Evolutionary conservation across 2,113 vertebrate genomes (phyloP).

Genomic region (Raphicerus campestris): DNA sequence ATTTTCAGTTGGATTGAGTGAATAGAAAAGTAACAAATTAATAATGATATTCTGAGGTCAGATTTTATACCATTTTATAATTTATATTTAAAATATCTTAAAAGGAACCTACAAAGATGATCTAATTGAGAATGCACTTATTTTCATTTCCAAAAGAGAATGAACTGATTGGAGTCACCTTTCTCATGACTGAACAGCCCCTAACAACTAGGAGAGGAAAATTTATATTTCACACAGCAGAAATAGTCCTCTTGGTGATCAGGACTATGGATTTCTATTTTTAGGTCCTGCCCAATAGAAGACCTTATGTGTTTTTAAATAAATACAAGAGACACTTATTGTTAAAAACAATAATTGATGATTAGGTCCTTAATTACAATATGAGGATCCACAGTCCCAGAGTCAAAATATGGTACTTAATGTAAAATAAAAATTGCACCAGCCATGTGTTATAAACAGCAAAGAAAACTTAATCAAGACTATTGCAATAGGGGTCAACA

Average conservation of each 20-base stretch:
- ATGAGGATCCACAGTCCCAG: background rate
- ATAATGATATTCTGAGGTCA: background rate
- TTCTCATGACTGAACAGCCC: background rate
- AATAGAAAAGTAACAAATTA: background rate
- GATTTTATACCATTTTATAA: background rate
- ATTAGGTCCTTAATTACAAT: background rate
- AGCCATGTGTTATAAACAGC: background rate
- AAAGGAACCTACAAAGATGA: background rate
- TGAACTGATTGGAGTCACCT: background rate
- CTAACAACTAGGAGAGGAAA: background rate
- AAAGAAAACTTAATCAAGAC: background rate
- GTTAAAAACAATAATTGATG: background rate
- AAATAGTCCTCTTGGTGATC: background rate
- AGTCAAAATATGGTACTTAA: background rate
- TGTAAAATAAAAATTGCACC: background rate
- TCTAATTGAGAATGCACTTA: background rate
- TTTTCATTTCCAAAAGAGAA: background rate
- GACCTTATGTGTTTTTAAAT: background rate
- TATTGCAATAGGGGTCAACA: background rate
- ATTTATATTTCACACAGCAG: background rate
- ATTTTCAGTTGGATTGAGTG: background rate
- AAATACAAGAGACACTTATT: background rate
- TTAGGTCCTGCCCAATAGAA: background rate
- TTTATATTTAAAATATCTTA: background rate
- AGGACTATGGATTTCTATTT: background rate